Evolutionary conservation across 2,797 vertebrate genomes (phyloP), one percentile per base, ranked within the genome.

Genomic region (Spinus olivaceus): DNA sequence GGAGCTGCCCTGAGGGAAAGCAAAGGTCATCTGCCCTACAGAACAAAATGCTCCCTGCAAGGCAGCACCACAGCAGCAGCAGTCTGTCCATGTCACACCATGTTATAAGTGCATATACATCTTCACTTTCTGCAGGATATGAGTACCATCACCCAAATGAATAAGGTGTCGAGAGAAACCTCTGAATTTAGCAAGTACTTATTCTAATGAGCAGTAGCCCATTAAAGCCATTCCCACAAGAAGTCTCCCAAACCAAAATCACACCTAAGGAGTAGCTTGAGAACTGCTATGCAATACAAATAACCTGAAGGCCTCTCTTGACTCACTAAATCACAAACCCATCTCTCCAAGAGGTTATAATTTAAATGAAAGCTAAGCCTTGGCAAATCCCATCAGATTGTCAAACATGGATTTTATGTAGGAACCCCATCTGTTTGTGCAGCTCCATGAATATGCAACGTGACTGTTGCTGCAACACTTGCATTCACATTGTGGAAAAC

Each of bases 371-470:
- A 94, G 67, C 86, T 97, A 89, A 93, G 78, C 83, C 79, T 91
- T 79, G 87, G 70, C 89, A 97, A 97, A 97, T 96, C 92, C 67
- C 89, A 96, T 94, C 83, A 96, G 88, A 95, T 90, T 90, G 80
- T 95, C 89, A 97, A 96, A 88, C 92, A 91, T 83, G 90, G 86
- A 85, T 95, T 95, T 95, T 92, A 96, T 95, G 85, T 90, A 95
- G 91, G 83, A 95, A 94, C 86, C 89, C 95, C 91, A 97, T 97
- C 97, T 97, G 96, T 95, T 96, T 88, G 46, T 73, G 79, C 67
- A 92, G 89, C 73, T 91, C 88, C 88, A 97, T 90, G 92, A 96
- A 96, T 94, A 94, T 42, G 79, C 81, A 97, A 95, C 41, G 60
- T 79, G 83, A 96, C 87, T 86, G 86, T 33, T 83, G 78, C 74